These are phyloP conservation scores for Pseudois nayaur DNA, from an alignment of 2,113 vertebrate species.

Conservation along the genomic window DNA sequence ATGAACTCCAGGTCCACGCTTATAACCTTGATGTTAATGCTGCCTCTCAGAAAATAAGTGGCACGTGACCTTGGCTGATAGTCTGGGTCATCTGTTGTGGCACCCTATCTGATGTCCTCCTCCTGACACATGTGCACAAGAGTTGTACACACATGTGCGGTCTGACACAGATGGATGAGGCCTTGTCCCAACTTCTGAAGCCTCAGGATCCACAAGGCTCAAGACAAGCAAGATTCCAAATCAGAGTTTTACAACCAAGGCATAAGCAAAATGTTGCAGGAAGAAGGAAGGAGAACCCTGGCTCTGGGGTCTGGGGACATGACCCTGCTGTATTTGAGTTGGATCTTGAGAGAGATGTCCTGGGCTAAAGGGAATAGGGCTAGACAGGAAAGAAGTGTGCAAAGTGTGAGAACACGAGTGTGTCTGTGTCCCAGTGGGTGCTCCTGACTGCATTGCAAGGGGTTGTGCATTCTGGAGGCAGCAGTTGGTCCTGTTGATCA, in stretches of 20 bases:
- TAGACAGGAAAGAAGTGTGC: neutral
- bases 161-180: neutral
- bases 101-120: neutral
- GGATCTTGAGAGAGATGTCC: neutral
- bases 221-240: neutral
- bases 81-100: neutral
- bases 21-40: neutral
- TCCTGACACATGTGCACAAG: neutral
- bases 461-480: neutral
- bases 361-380: neutral
- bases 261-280: neutral
- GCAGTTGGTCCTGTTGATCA: neutral
- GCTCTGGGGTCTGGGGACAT: neutral
- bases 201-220: neutral
- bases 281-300: neutral
- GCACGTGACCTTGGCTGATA: neutral
- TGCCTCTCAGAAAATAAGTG: neutral
- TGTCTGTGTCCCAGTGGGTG: accelerated
- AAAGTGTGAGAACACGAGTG: neutral
- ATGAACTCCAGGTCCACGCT: neutral
- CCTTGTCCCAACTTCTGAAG: neutral
- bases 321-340: neutral
- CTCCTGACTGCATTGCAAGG: neutral
- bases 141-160: neutral
- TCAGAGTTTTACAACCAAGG: neutral